Base-by-base conservation (phyloP, 2,797 vertebrate species). In the Remorina albescens region DNA sequence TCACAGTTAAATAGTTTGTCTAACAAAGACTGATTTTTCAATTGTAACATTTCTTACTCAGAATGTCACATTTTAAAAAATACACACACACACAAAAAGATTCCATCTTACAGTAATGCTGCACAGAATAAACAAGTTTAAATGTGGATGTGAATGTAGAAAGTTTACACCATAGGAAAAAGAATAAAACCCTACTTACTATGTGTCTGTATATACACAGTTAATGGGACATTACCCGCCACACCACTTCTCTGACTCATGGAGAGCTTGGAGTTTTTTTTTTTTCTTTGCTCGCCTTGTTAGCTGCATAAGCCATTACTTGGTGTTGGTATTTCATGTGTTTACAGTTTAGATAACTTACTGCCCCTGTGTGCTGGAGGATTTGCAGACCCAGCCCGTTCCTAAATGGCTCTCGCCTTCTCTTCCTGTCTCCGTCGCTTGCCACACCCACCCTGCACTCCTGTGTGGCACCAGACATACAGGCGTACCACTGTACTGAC, bases 401-500 rank as follows among this genome's bases (percentile, higher is more conserved):
- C 81, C 78, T 66, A 74, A 81, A 71, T 1, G 25, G 57, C 79
- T 53, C 68, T 62, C 78, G 78, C 65, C 72, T 78, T 80, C 59
- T 81, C 59, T 81, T 73, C 62, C 76, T 64, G 68, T 71, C 58
- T 84, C 81, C 70, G 82, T 84, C 80, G 81, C 80, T 67, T 74
- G 76, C 84, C 88, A 65, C 81, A 82, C 89, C 86, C 84, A 56
- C 72, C 63, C 62, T 68, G 67, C 83, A 74, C 41, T 84, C 85
- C 76, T 58, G 83, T 64, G 89, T 90, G 88, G 90, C 88, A 89
- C 86, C 89, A 83, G 85, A 87, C 81, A 67, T 81, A 63, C 88
- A 83, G 86, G 83, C 86, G 73, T 86, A 88, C 91, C 89, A 89
- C 83, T 76, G 82, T 75, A 71, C 81, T 87, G 89, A 92, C 90